These are phyloP conservation scores for Thecocarcelia acutangulata DNA, from an alignment of 2,888 invertebrate species.

Conservation along the genomic window DNA sequence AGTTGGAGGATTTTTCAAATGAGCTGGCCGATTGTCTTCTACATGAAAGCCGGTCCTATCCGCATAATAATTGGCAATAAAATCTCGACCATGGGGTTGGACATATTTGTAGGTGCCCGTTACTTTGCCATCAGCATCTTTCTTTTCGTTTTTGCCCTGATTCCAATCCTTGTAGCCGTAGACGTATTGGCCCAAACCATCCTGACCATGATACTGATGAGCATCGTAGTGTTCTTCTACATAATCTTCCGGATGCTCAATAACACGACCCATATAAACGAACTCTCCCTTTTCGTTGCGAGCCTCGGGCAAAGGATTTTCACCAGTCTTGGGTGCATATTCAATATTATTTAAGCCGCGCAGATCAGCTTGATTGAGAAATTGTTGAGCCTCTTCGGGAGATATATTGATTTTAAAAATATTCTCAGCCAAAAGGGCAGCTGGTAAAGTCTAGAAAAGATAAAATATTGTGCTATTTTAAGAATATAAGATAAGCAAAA, in stretches of 20 bases:
- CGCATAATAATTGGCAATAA: conserved; percentile 85
- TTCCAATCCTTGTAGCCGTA: conserved; percentile 89
- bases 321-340: conserved; percentile 83
- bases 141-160: conserved; percentile 88
- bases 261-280: conserved; percentile 83
- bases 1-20: conserved; percentile 84
- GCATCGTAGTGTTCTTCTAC: conserved; percentile 88
- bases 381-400: conserved; percentile 82
- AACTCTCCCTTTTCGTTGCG: conserved; percentile 79
- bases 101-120: conserved; percentile 88
- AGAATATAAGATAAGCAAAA: no score
- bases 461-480: neutral
- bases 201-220: conserved; percentile 88
- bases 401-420: conserved; percentile 83
- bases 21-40: conserved; percentile 87
- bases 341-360: conserved; percentile 81
- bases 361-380: conserved; percentile 80
- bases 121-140: conserved; percentile 86
- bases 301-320: conserved; percentile 82
- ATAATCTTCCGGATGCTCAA: conserved; percentile 85
- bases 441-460: conserved; percentile 72
- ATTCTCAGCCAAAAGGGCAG: conserved; percentile 79
- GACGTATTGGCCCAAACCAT: conserved; percentile 86
- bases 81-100: conserved; percentile 82
- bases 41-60: conserved; percentile 90